Evolutionary conservation across 2,888 invertebrate species (phyloP).

Genomic region (Drosophila atroscutellata): DNA sequence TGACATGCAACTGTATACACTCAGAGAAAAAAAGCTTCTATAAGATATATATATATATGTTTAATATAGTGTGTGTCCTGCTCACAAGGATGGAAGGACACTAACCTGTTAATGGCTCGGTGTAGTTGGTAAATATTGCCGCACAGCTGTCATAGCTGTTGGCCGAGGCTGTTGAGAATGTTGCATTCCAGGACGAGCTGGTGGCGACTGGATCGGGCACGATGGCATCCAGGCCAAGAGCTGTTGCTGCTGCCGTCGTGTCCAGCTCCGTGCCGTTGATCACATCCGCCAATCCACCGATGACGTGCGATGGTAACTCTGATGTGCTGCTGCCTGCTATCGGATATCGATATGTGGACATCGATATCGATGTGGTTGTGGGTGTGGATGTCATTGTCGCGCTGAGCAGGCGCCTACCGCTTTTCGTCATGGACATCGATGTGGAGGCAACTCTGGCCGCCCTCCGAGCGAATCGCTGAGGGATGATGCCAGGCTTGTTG

Average conservation of each 20-base stretch:
- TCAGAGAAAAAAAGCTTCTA: neutral
- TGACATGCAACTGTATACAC: neutral
- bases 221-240: slow-evolving; percentile 9
- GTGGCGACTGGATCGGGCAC: neutral
- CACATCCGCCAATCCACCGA: slow-evolving; percentile 41
- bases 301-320: slow-evolving; percentile 28
- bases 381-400: slow-evolving; percentile 24
- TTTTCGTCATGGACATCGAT: slow-evolving; percentile 18
- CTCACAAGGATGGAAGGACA: neutral
- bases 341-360: slow-evolving; percentile 37
- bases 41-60: neutral
- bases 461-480: slow-evolving; percentile 22
- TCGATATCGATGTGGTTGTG: slow-evolving; percentile 14
- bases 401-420: slow-evolving; percentile 8
- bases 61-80: neutral
- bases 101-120: slow-evolving; percentile 78
- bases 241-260: slow-evolving; percentile 10
- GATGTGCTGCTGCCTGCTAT: slow-evolving; percentile 10
- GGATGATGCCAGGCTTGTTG: slow-evolving; percentile 20
- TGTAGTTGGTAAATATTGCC: slow-evolving; percentile 80
- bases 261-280: slow-evolving; percentile 26
- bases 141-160: slow-evolving; percentile 79
- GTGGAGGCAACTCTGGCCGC: neutral
- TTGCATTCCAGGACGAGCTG: slow-evolving; percentile 36
- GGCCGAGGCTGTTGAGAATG: slow-evolving; percentile 52